Evolutionary conservation across 2,888 invertebrate species (phyloP).

Genomic region (Spilosoma lubricipeda): DNA sequence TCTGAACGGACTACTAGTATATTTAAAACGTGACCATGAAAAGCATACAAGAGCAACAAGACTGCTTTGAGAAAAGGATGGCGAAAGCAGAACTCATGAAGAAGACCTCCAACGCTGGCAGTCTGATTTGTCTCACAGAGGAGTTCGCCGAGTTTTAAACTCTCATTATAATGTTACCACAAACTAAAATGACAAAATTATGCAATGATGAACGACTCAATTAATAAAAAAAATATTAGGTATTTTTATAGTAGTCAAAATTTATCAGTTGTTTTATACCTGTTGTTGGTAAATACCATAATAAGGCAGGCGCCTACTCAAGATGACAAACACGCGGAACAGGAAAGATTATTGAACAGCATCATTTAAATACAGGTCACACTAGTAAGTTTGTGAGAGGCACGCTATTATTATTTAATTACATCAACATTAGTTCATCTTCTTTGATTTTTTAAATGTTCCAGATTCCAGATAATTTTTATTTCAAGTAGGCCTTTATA

Average conservation of each 20-base stretch:
- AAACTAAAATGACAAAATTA: too few relatives aligned
- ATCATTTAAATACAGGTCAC: constrained; percentile 15
- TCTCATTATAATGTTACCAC: too few relatives aligned
- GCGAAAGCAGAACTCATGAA: too few relatives aligned
- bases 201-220: not conserved
- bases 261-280: not conserved
- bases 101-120: too few relatives aligned
- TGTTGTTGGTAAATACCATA: not conserved
- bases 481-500: too few relatives aligned
- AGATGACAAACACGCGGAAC: constrained; percentile 1
- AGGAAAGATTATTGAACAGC: constrained; percentile 17
- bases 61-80: too few relatives aligned
- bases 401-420: not conserved
- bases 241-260: not conserved
- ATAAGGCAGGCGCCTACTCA: not conserved
- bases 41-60: too few relatives aligned
- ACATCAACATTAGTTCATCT: not conserved
- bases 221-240: not conserved
- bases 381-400: constrained; percentile 8
- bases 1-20: not conserved
- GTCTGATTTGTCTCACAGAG: too few relatives aligned
- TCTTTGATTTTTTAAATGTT: too few relatives aligned
- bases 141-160: too few relatives aligned
- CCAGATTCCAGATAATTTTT: too few relatives aligned
- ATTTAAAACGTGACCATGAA: too few relatives aligned